Percentiles rank a stretch among this genome's conserved stretches.
These are phyloP conservation scores for Steinernema khuongi DNA, from an alignment of 1,140 invertebrate species.

Conservation along the genomic window DNA sequence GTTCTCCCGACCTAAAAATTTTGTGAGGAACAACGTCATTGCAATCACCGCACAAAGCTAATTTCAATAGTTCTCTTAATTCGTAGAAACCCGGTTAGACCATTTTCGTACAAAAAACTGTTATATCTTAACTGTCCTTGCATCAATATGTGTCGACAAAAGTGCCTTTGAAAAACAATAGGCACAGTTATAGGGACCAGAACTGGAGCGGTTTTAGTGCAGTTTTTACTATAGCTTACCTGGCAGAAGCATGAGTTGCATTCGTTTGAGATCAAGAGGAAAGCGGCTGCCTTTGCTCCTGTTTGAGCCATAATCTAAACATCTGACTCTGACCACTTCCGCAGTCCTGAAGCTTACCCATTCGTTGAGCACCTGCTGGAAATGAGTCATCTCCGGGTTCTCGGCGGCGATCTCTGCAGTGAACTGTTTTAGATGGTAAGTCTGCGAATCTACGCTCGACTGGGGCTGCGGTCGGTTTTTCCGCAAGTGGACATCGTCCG, in stretches of 20 bases:
- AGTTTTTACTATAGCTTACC: background rate
- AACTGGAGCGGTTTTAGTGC: background rate
- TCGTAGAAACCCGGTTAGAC: too few relatives aligned
- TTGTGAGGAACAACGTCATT: too few relatives aligned
- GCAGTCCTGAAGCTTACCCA: conserved; percentile 1
- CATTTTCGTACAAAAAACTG: too few relatives aligned
- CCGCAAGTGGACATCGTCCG: background rate
- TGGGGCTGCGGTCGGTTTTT: background rate
- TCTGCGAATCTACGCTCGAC: background rate
- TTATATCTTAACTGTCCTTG: too few relatives aligned
- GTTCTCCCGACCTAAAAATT: too few relatives aligned
- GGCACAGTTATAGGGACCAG: background rate
- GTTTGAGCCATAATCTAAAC: conserved; percentile 8
- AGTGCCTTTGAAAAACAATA: background rate
- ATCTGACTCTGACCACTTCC: background rate
- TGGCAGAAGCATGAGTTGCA: conserved; percentile 18
- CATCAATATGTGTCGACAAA: too few relatives aligned
- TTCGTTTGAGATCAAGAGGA: background rate
- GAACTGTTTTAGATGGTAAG: background rate
- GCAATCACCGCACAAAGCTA: too few relatives aligned
- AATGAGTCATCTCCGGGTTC: conserved; percentile 17
- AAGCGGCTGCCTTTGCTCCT: background rate
- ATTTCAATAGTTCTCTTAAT: too few relatives aligned
- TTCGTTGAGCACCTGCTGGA: conserved; percentile 18
- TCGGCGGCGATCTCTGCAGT: conserved; percentile 18